These are phyloP conservation scores for Bos taurus DNA, from an alignment of 2,113 vertebrate genomes.

Conservation along the genomic window DNA sequence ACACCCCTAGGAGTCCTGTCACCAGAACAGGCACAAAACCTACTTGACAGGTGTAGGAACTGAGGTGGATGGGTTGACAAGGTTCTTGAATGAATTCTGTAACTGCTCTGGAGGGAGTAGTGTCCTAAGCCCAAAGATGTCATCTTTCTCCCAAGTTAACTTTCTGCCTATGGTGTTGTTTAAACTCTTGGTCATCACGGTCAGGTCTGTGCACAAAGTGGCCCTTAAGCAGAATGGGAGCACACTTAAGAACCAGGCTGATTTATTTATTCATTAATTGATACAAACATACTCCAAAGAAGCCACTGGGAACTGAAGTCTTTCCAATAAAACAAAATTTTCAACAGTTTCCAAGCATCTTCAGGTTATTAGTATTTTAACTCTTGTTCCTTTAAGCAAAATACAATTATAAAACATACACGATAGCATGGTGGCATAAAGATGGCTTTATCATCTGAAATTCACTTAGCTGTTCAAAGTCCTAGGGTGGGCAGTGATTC, in stretches of 20 bases:
- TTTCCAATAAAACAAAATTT: slow-evolving; percentile 15
- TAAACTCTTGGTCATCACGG: not conserved
- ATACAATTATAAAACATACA: not conserved
- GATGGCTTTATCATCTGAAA: not conserved
- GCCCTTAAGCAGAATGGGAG: not conserved
- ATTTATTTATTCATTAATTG: not conserved
- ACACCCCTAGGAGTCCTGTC: not conserved
- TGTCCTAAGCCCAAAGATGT: not conserved
- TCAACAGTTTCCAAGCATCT: not conserved
- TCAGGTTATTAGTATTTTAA: not conserved
- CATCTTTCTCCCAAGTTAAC: not conserved
- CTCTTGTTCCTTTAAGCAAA: not conserved
- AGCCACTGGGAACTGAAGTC: not conserved
- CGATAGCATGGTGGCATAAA: not conserved
- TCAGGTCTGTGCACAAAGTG: not conserved
- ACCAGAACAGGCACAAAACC: not conserved
- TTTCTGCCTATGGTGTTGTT: not conserved
- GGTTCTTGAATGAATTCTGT: not conserved
- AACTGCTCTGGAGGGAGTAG: not conserved
- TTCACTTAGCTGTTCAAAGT: not conserved
- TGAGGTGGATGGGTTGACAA: not conserved
- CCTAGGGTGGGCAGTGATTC: not conserved
- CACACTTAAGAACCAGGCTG: not conserved
- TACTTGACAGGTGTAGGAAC: not conserved
- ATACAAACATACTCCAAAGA: not conserved